Evolutionary conservation across 2,888 invertebrate genomes (phyloP), one percentile per base, ranked within the genome.

Genomic region (Apamea epomidion): DNA sequence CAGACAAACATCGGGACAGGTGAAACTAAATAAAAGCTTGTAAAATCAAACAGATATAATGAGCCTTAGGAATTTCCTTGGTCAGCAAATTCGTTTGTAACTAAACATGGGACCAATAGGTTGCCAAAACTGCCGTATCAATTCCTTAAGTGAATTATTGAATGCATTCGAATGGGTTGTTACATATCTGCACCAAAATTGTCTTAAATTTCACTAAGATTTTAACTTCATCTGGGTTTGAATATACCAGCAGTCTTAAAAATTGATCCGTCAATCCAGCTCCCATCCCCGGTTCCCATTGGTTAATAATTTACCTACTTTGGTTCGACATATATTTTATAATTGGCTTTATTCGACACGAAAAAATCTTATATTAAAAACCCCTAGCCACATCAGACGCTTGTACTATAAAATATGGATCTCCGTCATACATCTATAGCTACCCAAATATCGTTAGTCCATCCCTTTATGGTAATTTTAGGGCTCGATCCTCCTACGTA

Each of bases 391-490:
- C 32, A 37, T 84, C 68, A 76, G 51, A 69, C 8, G 72, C 12
- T 48, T 58, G 21, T 37, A 7, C 2, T 12, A 80, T 60, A 74
- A 85, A 83, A 75, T 76, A 84, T 80, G 73, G 67, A 74, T 72
- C 48, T 64, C n/a, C n/a, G 67, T 21, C 80, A 67, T 45, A 85
- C 70, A 87, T 74, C 37, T 87, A 68, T 48, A 83, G 58, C 54
- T 42, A 48, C 29, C 65, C 37, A 74, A 74, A 85, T 83, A 78
- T 79, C 48, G 83, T 73, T 42, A 64, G 73, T 75, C 45, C 32
- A 73, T 75, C 80, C 89, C 81, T 88, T 87, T 84, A 88, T 89
- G 88, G 76, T 79, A 88, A 88, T 88, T 89, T 89, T 77, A 76
- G 84, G 84, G 78, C 29, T 67, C 29, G 45, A 65, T 54, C 76